A percentile compares a stretch with the other conserved stretches of the same genome.
Evolutionary conservation across 2,797 vertebrate species (phyloP).

Genomic region (Emys orbicularis): DNA sequence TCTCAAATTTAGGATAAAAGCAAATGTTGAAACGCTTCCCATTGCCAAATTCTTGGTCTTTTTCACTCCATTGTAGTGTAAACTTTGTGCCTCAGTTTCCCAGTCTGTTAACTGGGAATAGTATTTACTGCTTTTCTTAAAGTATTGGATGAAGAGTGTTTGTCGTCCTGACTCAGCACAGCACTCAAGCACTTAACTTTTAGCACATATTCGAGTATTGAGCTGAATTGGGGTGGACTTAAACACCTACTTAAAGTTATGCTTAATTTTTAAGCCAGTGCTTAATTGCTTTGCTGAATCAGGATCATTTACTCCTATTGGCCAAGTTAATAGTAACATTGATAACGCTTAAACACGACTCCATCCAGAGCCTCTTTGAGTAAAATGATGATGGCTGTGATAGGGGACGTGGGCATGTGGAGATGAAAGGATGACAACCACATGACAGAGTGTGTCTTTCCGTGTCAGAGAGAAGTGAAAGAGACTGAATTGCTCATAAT

Average conservation of each 20-base stretch:
- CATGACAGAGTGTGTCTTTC: neutral
- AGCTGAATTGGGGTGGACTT: too few species aligned
- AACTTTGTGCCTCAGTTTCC: neutral
- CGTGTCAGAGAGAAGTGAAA: too few species aligned
- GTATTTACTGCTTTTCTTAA: neutral
- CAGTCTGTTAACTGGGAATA: neutral
- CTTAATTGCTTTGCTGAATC: neutral
- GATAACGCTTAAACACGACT: too few species aligned
- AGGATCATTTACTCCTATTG: neutral
- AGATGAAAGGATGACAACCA: neutral
- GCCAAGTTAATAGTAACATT: too few species aligned
- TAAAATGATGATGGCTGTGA: neutral
- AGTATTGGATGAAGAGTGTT: neutral
- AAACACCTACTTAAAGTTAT: too few species aligned
- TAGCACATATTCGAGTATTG: too few species aligned
- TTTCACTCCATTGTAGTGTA: too few species aligned
- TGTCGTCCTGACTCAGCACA: fast-evolving
- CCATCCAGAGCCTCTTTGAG: neutral
- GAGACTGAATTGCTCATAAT: too few species aligned
- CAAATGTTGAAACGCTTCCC: neutral
- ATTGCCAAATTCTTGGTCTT: too few species aligned
- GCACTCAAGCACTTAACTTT: neutral
- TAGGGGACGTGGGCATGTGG: neutral
- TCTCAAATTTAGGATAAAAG: neutral
- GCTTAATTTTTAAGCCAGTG: too few species aligned